A percentile compares a stretch with the other conserved stretches of the same genome.
Evolutionary conservation across 2,888 invertebrate genomes (phyloP).

Genomic region (Sphaerolaimus hirsutus): DNA sequence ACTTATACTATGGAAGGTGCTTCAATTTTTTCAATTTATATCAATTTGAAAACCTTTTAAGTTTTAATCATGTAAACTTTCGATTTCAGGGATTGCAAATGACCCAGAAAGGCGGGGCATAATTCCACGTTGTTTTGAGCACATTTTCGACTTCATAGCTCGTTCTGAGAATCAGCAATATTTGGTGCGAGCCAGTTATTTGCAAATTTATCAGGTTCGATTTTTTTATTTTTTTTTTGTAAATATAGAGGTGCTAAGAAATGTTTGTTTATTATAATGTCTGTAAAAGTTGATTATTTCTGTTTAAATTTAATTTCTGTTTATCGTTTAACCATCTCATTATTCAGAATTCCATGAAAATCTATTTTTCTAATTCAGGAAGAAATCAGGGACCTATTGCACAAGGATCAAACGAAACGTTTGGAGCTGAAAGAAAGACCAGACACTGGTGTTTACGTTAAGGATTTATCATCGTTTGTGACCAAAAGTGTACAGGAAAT

Average conservation of each 20-base stretch:
- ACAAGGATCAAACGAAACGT: constrained; percentile 38
- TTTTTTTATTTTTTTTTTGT: constrained; percentile 1
- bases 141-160: constrained; percentile 81
- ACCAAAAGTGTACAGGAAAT: constrained; percentile 84
- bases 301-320: too few species aligned
- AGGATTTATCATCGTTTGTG: constrained; percentile 55
- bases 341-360: too few species aligned
- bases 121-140: constrained; percentile 83
- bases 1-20: constrained; percentile 44
- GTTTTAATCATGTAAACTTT: neutral
- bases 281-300: too few species aligned
- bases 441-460: constrained; percentile 72
- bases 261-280: too few species aligned
- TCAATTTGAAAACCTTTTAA: neutral
- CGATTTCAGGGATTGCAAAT: constrained; percentile 35
- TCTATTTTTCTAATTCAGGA: constrained; percentile 27
- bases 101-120: constrained; percentile 53
- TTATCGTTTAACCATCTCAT: too few species aligned
- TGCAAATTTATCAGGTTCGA: constrained; percentile 55
- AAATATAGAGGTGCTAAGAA: too few species aligned
- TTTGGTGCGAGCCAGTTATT: constrained; percentile 76
- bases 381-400: constrained; percentile 42
- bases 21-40: neutral
- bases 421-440: constrained; percentile 51
- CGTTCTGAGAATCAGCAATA: constrained; percentile 68